Base-by-base conservation (phyloP, 2,888 invertebrate genomes). In the Bhutanitis thaidina region DNA sequence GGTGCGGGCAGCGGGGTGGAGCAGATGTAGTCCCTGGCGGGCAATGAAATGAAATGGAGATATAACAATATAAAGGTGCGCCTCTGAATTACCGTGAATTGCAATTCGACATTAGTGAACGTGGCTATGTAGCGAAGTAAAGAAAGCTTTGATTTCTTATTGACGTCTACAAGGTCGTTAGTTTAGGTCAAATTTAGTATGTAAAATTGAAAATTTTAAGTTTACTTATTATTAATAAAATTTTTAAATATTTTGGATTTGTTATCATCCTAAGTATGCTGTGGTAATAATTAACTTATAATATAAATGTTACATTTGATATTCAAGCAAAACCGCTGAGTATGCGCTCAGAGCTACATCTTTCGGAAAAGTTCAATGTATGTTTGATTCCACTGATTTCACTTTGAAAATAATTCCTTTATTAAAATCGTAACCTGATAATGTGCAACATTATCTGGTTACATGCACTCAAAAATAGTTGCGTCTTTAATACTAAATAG, bases 11-110 rank as follows among this genome's bases (percentile, higher is more conserved):
- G 62, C 57, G 66, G 69, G 69, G 30, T 7, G 1, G 44, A 71
- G 79, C 79, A 80, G 85, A 79, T 82, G 81, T 77, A 81, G 69
- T 86, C 87, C 84, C 86, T 62, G 64, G 80, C 75, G 78, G 71
- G 87, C 88, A 84, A 85, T 87, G 84, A 87, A 88, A 86, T 61
- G 65, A 60, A 67, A 66, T 82, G 75, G 76, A 83, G 84, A 84
- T 85, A 84, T 80, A 84, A 86, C 84, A 85, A 85, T 86, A 82
- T 84, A 80, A 82, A 87, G 83, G 85, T 86, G 83, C 76, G 69
- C 71, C 77, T 77, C 75, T 74, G 74, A 78, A 83, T 80, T 80
- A 76, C 74, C 74, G 69, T 69, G 77, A 74, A 83, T 79, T 78
- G 83, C 74, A 78, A 69, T 75, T 69, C 71, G 69, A 72, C 30